These are phyloP conservation scores for Phrynosoma platyrhinos DNA, from an alignment of 2,113 vertebrate genomes.

Conservation along the genomic window DNA sequence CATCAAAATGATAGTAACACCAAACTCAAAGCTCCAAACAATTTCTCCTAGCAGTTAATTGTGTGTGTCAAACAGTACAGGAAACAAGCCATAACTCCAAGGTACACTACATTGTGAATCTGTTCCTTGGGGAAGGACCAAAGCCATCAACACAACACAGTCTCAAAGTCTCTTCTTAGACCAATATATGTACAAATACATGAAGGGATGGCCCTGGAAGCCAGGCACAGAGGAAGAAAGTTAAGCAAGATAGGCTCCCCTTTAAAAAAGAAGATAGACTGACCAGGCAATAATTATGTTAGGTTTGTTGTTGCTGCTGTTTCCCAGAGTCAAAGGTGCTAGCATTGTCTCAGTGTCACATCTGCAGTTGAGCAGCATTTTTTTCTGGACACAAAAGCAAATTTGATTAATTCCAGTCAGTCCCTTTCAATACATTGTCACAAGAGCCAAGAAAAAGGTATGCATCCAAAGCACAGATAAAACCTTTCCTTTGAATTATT, in stretches of 20 bases:
- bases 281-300: too few relatives aligned
- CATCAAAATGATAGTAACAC: too few relatives aligned
- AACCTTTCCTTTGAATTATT: slow-evolving; percentile 26
- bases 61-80: too few relatives aligned
- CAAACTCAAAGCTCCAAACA: too few relatives aligned
- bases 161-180: too few relatives aligned
- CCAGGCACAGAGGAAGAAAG: too few relatives aligned
- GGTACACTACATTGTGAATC: too few relatives aligned
- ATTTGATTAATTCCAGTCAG: not conserved
- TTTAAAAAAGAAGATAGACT: not conserved
- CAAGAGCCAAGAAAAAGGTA: not conserved
- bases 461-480: not conserved
- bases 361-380: not conserved
- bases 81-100: too few relatives aligned
- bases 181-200: not conserved
- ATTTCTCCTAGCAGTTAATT: too few relatives aligned
- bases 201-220: not conserved
- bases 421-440: not conserved
- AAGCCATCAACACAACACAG: too few relatives aligned
- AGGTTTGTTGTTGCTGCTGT: not conserved
- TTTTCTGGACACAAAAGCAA: not conserved
- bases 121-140: too few relatives aligned
- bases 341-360: not conserved
- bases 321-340: not conserved
- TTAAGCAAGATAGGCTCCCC: too few relatives aligned